Base-by-base conservation (phyloP, 2,888 invertebrate genomes). In the Thera britannica region DNA sequence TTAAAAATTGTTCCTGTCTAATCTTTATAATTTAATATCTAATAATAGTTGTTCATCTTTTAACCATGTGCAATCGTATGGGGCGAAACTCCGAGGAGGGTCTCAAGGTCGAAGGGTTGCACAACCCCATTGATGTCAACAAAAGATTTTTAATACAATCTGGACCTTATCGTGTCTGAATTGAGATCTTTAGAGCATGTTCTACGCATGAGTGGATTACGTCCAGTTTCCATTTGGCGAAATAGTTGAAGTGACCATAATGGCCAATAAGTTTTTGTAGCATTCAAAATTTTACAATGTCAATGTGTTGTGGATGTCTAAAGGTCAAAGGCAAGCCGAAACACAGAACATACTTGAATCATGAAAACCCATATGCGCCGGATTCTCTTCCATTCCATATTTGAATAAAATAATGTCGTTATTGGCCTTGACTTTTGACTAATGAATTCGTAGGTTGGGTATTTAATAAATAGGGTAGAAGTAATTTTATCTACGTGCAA, bases 81-180 rank as follows among this genome's bases (percentile, higher is more conserved):
- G 66, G 66, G 63, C 63, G 60, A 58, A 57, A 57, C 46, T 58
- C n/a, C 48, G 52, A 70, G 63, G 63, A 1, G 65, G 66, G 66
- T 34, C 36, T 41, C 58, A 70, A 70, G 70, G 70, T 70, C 66
- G 34, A 70, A 66, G 62, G 69, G 69, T 59, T 46, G 60, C 62
- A 54, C 54, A 38, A 52, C 65, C 65, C 65, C 62, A 46, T 46
- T 48, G 5, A 61, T 46, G 23, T 51, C 49, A 41, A 65, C 59
- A 69, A 55, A 63, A 56, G 54, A n/a, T 11, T 35, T 54, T 62
- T 56, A 9, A 51, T 49, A 46, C 44, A 57, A 61, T 57, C 65
- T 62, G 68, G 3, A 58, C 52, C 52, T 61, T 55, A 48, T 61
- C 54, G 60, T 61, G 41, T 57, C 9, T 55, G n/a, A 41, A 54